A percentile compares a stretch with the other conserved stretches of the same genome.
Evolutionary conservation across 64 coral and sea anemone species (phyloP).

Genomic region (Trachythela sp.): DNA sequence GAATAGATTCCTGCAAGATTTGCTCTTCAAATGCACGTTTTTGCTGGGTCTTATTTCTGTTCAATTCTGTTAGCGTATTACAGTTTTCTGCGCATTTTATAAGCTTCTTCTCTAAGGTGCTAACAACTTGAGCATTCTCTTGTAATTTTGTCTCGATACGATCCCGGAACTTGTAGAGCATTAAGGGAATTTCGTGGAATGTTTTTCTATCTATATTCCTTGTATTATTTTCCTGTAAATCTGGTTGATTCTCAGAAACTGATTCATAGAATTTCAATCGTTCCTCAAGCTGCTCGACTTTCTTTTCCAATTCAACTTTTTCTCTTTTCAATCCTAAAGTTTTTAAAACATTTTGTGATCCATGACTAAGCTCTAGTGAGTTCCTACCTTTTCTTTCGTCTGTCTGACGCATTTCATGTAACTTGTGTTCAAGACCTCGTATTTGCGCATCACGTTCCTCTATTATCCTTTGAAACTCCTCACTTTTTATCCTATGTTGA

Average conservation of each 20-base stretch:
- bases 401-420: neutral
- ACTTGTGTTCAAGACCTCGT: neutral
- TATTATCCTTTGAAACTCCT: neutral
- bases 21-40: neutral
- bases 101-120: neutral
- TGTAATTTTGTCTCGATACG: neutral
- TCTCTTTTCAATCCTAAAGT: neutral
- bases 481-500: neutral
- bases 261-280: neutral
- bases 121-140: neutral
- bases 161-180: neutral
- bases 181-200: neutral
- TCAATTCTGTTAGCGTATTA: neutral
- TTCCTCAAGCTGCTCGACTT: neutral
- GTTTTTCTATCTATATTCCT: neutral
- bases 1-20: neutral
- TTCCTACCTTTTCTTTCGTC: neutral
- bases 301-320: neutral
- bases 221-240: neutral
- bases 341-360: neutral
- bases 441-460: neutral
- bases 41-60: neutral
- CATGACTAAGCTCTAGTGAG: neutral
- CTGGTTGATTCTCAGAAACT: neutral
- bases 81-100: neutral